Evolutionary conservation across 2,797 vertebrate species (phyloP).

Genomic region (Kryptopterus vitreolus): DNA sequence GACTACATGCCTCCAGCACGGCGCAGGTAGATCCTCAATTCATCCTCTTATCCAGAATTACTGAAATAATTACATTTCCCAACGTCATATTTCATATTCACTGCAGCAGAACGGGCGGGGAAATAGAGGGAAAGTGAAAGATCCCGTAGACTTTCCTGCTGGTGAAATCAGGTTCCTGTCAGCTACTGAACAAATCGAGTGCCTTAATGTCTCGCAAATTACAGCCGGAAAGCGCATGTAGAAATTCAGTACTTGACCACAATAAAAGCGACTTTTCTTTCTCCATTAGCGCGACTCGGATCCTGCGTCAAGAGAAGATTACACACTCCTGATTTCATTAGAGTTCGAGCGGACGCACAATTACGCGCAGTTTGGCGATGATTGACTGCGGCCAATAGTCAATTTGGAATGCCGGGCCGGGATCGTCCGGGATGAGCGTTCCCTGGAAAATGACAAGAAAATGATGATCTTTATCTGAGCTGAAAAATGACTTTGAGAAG

Average conservation of each 20-base stretch:
- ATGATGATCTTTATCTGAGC: not conserved
- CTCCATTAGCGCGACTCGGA: conserved; percentile 43
- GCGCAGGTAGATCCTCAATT: conserved; percentile 46
- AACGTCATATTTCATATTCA: conserved; percentile 50
- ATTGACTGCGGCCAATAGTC: conserved; percentile 15
- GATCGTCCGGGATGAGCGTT: not conserved
- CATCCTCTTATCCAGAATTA: conserved; percentile 52
- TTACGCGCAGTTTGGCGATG: not conserved
- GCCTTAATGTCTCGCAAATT: conserved; percentile 58
- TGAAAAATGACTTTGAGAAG: not conserved
- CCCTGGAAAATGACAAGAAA: not conserved
- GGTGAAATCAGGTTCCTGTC: conserved; percentile 55
- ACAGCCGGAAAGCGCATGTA: conserved; percentile 54
- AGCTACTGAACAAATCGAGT: conserved; percentile 53
- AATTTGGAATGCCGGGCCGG: not conserved
- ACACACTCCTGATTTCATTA: conserved; percentile 43
- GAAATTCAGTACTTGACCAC: conserved; percentile 57
- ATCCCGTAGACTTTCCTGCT: conserved; percentile 22
- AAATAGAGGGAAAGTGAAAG: conserved; percentile 34
- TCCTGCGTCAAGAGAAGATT: conserved; percentile 43
- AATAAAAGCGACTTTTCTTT: conserved; percentile 50
- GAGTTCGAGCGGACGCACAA: conserved; percentile 13
- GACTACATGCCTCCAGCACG: conserved; percentile 29
- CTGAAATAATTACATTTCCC: conserved; percentile 45
- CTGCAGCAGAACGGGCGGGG: conserved; percentile 11